These are phyloP conservation scores for Amphipyra berbera DNA, from an alignment of 2,888 invertebrate genomes.

Conservation along the genomic window DNA sequence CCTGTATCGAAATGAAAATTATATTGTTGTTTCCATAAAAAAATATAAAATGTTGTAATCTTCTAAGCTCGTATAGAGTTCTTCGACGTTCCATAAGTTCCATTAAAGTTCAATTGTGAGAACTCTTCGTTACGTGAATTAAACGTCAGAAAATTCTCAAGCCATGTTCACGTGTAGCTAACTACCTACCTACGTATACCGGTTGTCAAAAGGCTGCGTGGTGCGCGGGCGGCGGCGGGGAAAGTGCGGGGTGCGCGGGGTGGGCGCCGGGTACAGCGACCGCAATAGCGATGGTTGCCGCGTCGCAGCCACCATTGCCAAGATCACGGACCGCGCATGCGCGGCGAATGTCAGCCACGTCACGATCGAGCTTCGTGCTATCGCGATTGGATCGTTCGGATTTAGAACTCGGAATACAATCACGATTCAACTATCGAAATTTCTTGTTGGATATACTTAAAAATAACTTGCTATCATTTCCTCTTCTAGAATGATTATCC, in stretches of 20 bases:
- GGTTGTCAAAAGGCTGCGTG: conserved; percentile 86
- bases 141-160: conserved; percentile 87
- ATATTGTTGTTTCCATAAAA: conserved; percentile 44
- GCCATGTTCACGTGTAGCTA: conserved; percentile 74
- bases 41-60: conserved; percentile 45
- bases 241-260: conserved; percentile 62
- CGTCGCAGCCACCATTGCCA: conserved; percentile 88
- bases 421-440: conserved; percentile 70
- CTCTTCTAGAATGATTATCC: conserved; percentile 44
- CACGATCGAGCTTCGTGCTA: conserved; percentile 86
- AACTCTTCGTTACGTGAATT: conserved; percentile 84
- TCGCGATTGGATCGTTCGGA: conserved; percentile 83
- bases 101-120: conserved; percentile 78
- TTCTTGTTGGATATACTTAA: conserved; percentile 62
- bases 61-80: conserved; percentile 26
- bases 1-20: conserved; percentile 57
- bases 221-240: conserved; percentile 52
- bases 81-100: conserved; percentile 59
- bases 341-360: conserved; percentile 89
- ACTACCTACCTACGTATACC: conserved; percentile 77
- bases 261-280: conserved; percentile 84
- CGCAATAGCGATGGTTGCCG: conserved; percentile 83
- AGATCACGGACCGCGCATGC: conserved; percentile 90
- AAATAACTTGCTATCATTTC: conserved; percentile 46
- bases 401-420: conserved; percentile 81